These are phyloP conservation scores for Oikopleura albicans DNA, from an alignment of 23 tunicate species.

Conservation along the genomic window DNA sequence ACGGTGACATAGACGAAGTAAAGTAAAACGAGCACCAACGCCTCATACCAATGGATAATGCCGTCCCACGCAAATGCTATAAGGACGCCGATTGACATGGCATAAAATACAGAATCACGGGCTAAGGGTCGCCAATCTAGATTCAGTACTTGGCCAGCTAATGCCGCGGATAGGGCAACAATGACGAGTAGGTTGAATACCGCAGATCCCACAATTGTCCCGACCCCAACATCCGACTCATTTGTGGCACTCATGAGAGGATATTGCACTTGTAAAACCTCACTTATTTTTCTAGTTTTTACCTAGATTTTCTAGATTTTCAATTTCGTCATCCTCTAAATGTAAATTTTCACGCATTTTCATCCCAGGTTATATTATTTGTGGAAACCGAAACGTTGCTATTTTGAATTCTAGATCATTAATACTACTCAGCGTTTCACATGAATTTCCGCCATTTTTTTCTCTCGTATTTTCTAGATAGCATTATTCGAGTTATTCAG, in stretches of 20 bases:
- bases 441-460: too few species aligned
- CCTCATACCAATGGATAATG: constrained; percentile 43
- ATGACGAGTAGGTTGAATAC: constrained; percentile 85
- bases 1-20: constrained; percentile 42
- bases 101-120: constrained; percentile 59
- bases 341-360: too few species aligned
- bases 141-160: constrained; percentile 48
- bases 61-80: constrained; percentile 53
- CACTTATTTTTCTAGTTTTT: too few species aligned
- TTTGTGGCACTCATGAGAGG: background rate
- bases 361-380: too few species aligned
- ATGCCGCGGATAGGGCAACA: constrained; percentile 56
- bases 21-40: constrained; percentile 29
- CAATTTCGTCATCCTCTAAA: too few species aligned
- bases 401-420: too few species aligned
- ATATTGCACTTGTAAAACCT: too few species aligned
- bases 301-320: too few species aligned
- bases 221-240: constrained; percentile 63
- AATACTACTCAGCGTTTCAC: too few species aligned
- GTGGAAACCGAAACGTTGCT: too few species aligned
- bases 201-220: constrained; percentile 69
- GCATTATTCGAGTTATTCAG: too few species aligned
- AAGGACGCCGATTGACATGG: constrained; percentile 38
- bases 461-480: too few species aligned
- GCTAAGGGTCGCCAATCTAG: constrained; percentile 68